Conservation (phyloP, 92 coral and sea anemone species). For the Parazoanthus swiftii region DNA sequence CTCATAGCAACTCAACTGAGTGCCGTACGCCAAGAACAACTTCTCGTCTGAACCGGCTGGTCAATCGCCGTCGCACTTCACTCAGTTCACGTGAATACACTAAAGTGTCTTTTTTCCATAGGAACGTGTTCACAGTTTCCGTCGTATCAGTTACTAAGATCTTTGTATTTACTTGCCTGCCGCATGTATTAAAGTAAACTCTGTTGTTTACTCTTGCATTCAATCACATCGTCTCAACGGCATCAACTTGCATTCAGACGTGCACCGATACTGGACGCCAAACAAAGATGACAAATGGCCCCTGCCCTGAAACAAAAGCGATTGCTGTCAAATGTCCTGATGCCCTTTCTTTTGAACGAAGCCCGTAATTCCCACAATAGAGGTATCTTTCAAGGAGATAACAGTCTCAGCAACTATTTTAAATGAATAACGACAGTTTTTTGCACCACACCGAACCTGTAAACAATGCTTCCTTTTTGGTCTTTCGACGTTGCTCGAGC, state of each 20-base stretch:
- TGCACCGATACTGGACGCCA: slow-evolving; percentile 7
- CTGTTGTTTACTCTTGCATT: slow-evolving; percentile 19
- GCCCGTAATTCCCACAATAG: slow-evolving; percentile 1
- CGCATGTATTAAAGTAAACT: slow-evolving; percentile 8
- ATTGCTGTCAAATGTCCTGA: not conserved
- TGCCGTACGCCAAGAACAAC: not conserved
- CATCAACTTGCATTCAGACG: too few relatives aligned
- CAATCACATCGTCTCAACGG: slow-evolving; percentile 8
- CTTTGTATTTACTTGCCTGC: not conserved
- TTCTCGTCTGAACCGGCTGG: not conserved
- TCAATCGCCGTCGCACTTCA: not conserved
- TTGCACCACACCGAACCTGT: not conserved
- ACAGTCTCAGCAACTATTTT: not conserved
- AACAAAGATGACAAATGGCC: not conserved
- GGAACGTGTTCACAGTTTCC: not conserved
- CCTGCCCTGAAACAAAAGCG: not conserved
- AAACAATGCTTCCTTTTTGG: slow-evolving; percentile 2
- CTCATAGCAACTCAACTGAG: not conserved
- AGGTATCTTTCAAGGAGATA: slow-evolving; percentile 2
- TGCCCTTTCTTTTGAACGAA: not conserved
- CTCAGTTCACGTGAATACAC: not conserved
- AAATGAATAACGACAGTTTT: not conserved
- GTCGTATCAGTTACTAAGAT: not conserved
- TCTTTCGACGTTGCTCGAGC: slow-evolving; percentile 2
- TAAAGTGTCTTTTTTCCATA: not conserved